Conservation (phyloP, 1,140 invertebrate genomes). For the Catajapyx aquilonaris region DNA sequence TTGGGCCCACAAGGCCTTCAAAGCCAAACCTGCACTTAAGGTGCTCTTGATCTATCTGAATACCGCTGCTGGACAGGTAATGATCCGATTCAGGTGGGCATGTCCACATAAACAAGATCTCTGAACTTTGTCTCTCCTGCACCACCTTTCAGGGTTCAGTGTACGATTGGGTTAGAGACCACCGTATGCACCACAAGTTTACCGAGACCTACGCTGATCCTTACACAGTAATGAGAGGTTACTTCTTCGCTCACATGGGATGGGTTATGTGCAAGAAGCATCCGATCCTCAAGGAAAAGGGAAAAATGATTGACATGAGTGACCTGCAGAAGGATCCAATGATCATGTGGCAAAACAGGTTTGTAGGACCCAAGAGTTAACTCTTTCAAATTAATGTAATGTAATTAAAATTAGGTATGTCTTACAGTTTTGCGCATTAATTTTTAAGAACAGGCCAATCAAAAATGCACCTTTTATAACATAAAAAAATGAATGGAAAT, state of each 20-base stretch:
- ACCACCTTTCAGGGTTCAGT: no score
- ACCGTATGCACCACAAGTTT: no score
- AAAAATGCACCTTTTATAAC: no score
- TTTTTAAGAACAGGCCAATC: no score
- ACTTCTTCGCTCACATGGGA: conserved; percentile 39
- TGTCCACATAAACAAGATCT: no score
- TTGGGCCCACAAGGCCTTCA: conserved; percentile 34
- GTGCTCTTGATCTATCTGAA: conserved; percentile 26
- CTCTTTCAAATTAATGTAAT: no score
- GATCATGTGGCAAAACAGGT: conserved; percentile 25
- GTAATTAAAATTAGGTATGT: no score
- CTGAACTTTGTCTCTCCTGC: no score
- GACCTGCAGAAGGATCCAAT: conserved; percentile 32
- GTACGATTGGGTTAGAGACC: conserved; percentile 37
- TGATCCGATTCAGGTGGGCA: conserved; percentile 1
- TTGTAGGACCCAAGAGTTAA: no score
- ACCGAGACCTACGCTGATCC: conserved; percentile 39
- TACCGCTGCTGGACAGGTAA: conserved; percentile 28
- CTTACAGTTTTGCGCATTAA: no score
- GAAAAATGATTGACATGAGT: conserved; percentile 26
- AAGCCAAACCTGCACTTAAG: conserved; percentile 27
- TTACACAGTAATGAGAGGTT: conserved; percentile 34
- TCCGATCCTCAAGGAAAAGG: conserved; percentile 29
- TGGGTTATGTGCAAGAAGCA: conserved; percentile 35
- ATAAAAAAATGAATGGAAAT: no score